Evolutionary conservation across 2,113 vertebrate genomes (phyloP).

Genomic region (Antennarius striatus): DNA sequence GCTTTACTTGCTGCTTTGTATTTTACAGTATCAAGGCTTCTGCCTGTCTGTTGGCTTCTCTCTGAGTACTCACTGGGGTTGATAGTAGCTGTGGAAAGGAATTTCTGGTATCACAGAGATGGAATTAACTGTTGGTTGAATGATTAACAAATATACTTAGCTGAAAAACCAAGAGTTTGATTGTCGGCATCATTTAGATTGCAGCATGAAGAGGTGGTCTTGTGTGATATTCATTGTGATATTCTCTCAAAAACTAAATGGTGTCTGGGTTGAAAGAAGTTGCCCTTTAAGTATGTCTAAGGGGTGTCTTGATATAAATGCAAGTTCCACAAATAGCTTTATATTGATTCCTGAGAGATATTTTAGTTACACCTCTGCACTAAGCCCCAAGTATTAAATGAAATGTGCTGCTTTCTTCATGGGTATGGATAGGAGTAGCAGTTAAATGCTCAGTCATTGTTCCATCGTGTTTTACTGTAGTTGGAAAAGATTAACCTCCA

Average conservation of each 20-base stretch:
- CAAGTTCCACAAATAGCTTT: not conserved
- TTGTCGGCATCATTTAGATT: conserved; percentile 3
- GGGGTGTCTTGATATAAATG: too few relatives aligned
- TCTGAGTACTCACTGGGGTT: conserved; percentile 7
- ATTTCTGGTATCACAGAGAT: conserved; percentile 20
- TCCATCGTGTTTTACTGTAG: conserved; percentile 16
- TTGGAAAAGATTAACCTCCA: conserved; percentile 36
- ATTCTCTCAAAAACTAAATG: too few relatives aligned
- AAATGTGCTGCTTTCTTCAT: not conserved
- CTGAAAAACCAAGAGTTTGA: not conserved
- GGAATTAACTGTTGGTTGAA: conserved; percentile 2
- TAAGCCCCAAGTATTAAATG: not conserved
- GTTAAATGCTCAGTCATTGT: conserved; percentile 4
- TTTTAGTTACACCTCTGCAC: not conserved
- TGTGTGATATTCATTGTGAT: too few relatives aligned
- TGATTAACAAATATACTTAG: not conserved
- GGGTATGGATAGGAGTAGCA: not conserved
- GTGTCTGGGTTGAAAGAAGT: too few relatives aligned
- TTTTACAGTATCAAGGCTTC: conserved; percentile 22
- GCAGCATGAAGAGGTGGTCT: not conserved
- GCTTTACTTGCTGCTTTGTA: conserved; percentile 29
- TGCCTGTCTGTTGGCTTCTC: conserved; percentile 3
- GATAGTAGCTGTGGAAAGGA: not conserved
- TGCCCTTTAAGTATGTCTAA: too few relatives aligned
- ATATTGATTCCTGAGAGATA: not conserved